Evolutionary conservation across 2,113 vertebrate species (phyloP).

Genomic region (Hiodon alosoides): DNA sequence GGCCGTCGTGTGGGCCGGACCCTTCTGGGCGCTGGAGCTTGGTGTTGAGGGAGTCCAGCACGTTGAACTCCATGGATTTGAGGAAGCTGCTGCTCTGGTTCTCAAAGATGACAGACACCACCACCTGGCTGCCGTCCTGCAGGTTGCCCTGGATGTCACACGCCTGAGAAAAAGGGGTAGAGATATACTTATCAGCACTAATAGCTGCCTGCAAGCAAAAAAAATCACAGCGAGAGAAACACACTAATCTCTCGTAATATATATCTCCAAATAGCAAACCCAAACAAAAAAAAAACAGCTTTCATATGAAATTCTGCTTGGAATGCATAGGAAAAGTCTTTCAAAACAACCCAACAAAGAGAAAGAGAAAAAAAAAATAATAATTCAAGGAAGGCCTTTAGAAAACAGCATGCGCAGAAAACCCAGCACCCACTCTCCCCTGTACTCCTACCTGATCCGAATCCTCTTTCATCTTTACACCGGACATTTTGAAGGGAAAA

Average conservation of each 20-base stretch:
- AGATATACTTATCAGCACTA: too few species aligned
- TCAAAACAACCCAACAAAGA: too few species aligned
- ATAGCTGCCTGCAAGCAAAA: too few species aligned
- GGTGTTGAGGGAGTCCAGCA: constrained; percentile 93
- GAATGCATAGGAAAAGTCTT: too few species aligned
- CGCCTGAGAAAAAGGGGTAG: constrained; percentile 56
- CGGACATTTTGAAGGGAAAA: constrained; percentile 34
- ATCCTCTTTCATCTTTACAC: constrained; percentile 67
- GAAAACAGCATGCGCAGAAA: not conserved
- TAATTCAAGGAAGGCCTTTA: not conserved
- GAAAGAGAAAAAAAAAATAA: too few species aligned
- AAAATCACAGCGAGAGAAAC: too few species aligned
- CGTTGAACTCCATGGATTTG: constrained; percentile 93
- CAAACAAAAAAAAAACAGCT: too few species aligned
- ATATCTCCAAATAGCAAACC: too few species aligned
- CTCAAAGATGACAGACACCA: constrained; percentile 90
- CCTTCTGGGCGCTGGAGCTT: constrained; percentile 88
- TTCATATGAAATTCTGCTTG: too few species aligned
- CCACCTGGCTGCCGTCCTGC: constrained; percentile 89
- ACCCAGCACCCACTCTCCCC: not conserved
- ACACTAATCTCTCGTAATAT: too few species aligned
- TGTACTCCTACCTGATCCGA: constrained; percentile 57
- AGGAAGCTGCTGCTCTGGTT: constrained; percentile 84
- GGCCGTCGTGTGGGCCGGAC: constrained; percentile 79
- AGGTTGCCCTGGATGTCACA: constrained; percentile 90